A percentile compares a stretch with the other conserved stretches of the same genome.
Conservation (phyloP, 2,113 vertebrate genomes). For the Barbus barbus region DNA sequence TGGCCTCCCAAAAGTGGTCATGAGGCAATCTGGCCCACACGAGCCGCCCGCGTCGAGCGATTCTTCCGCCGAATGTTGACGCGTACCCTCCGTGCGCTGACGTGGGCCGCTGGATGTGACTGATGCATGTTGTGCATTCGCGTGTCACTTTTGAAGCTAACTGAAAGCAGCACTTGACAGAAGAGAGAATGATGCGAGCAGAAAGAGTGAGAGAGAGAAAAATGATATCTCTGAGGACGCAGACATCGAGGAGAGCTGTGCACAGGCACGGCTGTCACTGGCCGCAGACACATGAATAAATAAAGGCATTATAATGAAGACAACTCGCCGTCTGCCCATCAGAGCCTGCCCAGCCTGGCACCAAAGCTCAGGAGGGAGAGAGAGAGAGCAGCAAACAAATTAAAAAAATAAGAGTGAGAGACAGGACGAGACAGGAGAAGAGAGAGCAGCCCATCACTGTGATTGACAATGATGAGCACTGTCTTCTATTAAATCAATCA, state of each 20-base stretch:
- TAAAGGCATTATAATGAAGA: constrained; percentile 62
- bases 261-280: constrained; percentile 55
- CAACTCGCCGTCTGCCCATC: constrained; percentile 60
- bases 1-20: constrained; percentile 49
- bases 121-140: constrained; percentile 49
- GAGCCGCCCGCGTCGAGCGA: constrained; percentile 31
- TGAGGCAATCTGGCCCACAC: constrained; percentile 48
- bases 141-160: constrained; percentile 46
- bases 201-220: constrained; percentile 50
- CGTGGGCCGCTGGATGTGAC: constrained; percentile 53
- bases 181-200: constrained; percentile 39
- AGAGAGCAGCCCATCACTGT: constrained; percentile 27
- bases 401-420: background rate
- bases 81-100: constrained; percentile 40
- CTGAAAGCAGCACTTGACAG: constrained; percentile 56
- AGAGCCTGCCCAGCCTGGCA: constrained; percentile 58
- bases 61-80: constrained; percentile 41
- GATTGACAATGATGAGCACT: constrained; percentile 44
- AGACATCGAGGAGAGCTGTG: constrained; percentile 53
- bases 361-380: constrained; percentile 48
- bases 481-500: constrained; percentile 57
- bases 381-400: constrained; percentile 9
- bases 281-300: constrained; percentile 60
- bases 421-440: constrained; percentile 18
- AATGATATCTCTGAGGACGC: constrained; percentile 58